These are phyloP conservation scores for Anser brachyrhynchus DNA, from an alignment of 2,113 vertebrate species.

Conservation along the genomic window DNA sequence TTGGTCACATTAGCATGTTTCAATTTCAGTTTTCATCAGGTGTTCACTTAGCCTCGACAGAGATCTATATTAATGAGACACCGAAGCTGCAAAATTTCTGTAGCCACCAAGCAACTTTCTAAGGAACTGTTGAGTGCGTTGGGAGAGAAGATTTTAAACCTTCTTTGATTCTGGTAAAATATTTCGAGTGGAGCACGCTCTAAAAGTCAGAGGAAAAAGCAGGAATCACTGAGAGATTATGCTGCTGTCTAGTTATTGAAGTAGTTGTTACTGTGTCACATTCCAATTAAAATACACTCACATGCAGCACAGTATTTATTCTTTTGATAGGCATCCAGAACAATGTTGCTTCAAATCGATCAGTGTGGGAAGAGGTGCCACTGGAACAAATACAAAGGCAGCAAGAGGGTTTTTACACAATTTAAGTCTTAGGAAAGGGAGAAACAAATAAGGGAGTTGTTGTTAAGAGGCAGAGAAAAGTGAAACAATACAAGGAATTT, in stretches of 20 bases:
- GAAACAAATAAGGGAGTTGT: background rate
- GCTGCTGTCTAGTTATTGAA: background rate
- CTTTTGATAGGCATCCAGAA: background rate
- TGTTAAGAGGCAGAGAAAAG: background rate
- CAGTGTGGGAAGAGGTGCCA: rapidly evolving
- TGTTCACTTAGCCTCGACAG: background rate
- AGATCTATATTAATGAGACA: background rate
- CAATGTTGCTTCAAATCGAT: background rate
- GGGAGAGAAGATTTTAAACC: background rate
- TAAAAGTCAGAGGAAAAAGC: background rate
- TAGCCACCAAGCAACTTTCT: background rate
- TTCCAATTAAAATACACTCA: background rate
- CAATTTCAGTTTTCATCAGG: background rate
- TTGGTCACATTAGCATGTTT: background rate
- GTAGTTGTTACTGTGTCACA: background rate
- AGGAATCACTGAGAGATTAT: background rate
- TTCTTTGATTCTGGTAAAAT: background rate
- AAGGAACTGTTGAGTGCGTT: background rate
- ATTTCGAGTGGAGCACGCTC: rapidly evolving
- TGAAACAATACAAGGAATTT: background rate
- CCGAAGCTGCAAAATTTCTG: background rate
- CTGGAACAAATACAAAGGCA: background rate
- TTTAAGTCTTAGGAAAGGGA: background rate
- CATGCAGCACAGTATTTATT: background rate
- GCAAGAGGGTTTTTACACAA: background rate